phyloP scores from a whole-genome alignment of 2,888 invertebrate genomes.

The Quadroppia sp. region DNA sequence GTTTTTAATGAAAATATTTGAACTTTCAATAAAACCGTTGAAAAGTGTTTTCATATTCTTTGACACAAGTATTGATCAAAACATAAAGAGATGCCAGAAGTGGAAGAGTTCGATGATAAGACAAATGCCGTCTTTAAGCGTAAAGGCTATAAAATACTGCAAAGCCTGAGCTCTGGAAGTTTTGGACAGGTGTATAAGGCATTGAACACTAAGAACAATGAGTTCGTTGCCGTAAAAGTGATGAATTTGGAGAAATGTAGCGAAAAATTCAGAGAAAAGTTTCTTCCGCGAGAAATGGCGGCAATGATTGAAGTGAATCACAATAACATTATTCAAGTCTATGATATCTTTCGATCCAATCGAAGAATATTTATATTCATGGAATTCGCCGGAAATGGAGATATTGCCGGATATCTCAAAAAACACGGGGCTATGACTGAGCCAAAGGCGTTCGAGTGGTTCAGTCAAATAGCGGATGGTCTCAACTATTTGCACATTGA shows the following conservation, averaged over 20 bases:
- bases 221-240: slow-evolving; percentile 42
- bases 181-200: slow-evolving; percentile 43
- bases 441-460: slow-evolving; percentile 20
- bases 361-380: slow-evolving; percentile 44
- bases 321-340: slow-evolving; percentile 39
- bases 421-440: slow-evolving; percentile 46
- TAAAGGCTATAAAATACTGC: slow-evolving; percentile 40
- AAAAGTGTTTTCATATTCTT: too few species aligned
- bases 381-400: slow-evolving; percentile 51
- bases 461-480: slow-evolving; percentile 23
- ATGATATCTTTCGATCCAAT: slow-evolving; percentile 43
- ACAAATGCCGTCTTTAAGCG: slow-evolving; percentile 37
- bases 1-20: too few species aligned
- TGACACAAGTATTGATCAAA: too few species aligned
- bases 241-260: slow-evolving; percentile 42
- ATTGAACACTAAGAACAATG: slow-evolving; percentile 12
- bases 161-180: slow-evolving; percentile 35
- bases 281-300: slow-evolving; percentile 43
- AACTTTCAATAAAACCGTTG: too few species aligned
- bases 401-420: slow-evolving; percentile 54
- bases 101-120: slow-evolving; percentile 39
- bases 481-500: slow-evolving; percentile 33
- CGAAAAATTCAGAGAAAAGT: slow-evolving; percentile 42
- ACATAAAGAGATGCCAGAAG: too few species aligned
- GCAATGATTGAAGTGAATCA: slow-evolving; percentile 43